phyloP scores from a whole-genome alignment of 2,888 invertebrate genomes.

The Pristionchus japonicus region DNA sequence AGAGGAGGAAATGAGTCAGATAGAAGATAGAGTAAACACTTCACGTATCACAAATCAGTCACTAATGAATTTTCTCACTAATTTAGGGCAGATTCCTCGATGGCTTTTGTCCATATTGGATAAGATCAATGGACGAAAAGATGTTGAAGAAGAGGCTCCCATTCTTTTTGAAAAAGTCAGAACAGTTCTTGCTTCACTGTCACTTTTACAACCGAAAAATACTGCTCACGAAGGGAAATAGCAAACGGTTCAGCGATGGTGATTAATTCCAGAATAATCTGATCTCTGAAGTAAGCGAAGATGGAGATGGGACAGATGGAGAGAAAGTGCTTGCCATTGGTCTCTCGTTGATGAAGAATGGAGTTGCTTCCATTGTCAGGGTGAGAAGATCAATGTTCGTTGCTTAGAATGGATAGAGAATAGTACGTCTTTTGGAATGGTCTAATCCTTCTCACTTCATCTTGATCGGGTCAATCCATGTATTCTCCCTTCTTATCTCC shows the following conservation, averaged over 20 bases:
- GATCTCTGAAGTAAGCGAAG: not conserved
- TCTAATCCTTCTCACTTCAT: not conserved
- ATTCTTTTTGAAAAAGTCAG: slow-evolving; percentile 4
- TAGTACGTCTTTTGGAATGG: not conserved
- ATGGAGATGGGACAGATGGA: not conserved
- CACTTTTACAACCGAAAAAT: not conserved
- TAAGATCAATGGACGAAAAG: not conserved
- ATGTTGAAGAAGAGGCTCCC: not conserved
- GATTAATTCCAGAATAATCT: not conserved
- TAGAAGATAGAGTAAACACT: not conserved
- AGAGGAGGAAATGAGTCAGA: not conserved
- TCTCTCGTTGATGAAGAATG: not conserved
- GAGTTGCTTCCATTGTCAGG: slow-evolving; percentile 17
- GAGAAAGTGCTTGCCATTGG: not conserved
- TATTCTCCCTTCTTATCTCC: not conserved
- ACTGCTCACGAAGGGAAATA: not conserved
- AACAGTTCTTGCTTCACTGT: not conserved
- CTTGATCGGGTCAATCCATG: not conserved
- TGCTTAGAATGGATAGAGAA: not conserved
- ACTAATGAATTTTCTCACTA: not conserved
- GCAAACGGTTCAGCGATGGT: not conserved
- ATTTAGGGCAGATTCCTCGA: slow-evolving; percentile 8
- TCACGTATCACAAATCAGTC: not conserved
- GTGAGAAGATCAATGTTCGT: not conserved
- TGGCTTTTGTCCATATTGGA: not conserved